Evolutionary conservation across 2,888 invertebrate genomes (phyloP).

Genomic region (Cantharis flavilabris): DNA sequence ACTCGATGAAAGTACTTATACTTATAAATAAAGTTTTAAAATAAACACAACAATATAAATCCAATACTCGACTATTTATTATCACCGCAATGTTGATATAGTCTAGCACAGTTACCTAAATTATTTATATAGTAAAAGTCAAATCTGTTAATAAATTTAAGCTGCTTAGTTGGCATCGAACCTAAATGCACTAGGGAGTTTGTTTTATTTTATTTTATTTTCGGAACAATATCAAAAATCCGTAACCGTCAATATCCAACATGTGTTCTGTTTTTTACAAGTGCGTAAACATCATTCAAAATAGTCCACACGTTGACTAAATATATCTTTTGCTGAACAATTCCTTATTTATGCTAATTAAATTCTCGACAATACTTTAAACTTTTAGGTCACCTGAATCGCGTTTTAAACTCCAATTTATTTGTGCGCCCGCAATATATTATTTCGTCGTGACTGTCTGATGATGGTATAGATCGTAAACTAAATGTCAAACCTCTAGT

Average conservation of each 20-base stretch:
- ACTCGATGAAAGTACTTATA: background rate
- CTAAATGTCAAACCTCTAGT: background rate
- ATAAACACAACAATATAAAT: background rate
- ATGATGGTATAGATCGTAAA: background rate
- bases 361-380: background rate
- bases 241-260: background rate
- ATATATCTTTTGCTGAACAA: background rate
- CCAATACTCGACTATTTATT: background rate
- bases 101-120: background rate
- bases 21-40: slow-evolving; percentile 6
- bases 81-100: background rate
- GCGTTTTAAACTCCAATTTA: background rate
- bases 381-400: background rate
- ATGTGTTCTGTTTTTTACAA: background rate
- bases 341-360: background rate
- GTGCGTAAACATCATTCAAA: background rate
- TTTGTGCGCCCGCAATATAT: background rate
- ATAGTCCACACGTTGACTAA: background rate
- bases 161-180: background rate
- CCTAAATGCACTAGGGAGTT: background rate
- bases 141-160: background rate
- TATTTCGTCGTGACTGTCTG: background rate
- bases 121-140: background rate
- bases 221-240: background rate
- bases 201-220: slow-evolving; percentile 3